Evolutionary conservation across 2,888 invertebrate genomes (phyloP).

Genomic region (Caenorhabditis imperialis): DNA sequence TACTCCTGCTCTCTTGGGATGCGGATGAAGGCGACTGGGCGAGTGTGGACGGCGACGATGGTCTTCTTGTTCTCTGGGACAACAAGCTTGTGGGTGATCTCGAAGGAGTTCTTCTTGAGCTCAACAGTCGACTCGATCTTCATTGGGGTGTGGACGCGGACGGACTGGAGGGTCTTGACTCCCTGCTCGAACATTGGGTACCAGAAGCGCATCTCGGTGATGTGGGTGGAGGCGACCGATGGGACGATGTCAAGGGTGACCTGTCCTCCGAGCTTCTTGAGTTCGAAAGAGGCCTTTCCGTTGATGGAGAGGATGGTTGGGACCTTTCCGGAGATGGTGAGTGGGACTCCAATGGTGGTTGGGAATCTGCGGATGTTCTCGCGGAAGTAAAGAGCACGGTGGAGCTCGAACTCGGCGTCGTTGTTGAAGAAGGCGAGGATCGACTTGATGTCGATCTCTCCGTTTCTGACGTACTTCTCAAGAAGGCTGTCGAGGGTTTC

Average conservation of each 20-base stretch:
- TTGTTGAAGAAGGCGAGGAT: constrained; percentile 45
- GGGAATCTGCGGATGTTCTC: constrained; percentile 59
- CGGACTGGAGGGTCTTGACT: constrained; percentile 62
- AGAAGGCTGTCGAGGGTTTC: constrained; percentile 49
- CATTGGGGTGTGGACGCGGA: constrained; percentile 65
- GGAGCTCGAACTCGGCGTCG: constrained; percentile 43
- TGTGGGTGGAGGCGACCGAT: constrained; percentile 46
- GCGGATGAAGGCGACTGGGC: constrained; percentile 68
- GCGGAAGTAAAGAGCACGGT: constrained; percentile 57
- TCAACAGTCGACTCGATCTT: constrained; percentile 47
- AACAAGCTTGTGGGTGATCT: constrained; percentile 28
- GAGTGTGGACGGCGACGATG: constrained; percentile 50
- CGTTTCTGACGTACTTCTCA: constrained; percentile 52
- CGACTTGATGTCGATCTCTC: constrained; percentile 34
- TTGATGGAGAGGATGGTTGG: constrained; percentile 54
- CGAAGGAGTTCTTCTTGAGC: constrained; percentile 31
- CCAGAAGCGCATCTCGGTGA: constrained; percentile 60
- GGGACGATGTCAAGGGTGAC: constrained; percentile 38
- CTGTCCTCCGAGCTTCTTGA: constrained; percentile 40
- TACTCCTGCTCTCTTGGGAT: constrained; percentile 55
- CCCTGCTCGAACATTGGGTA: constrained; percentile 67
- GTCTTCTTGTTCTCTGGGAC: constrained; percentile 52
- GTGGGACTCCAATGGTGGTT: constrained; percentile 69
- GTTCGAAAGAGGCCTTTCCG: constrained; percentile 46
- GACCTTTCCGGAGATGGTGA: constrained; percentile 54